Conservation (phyloP, 2,113 vertebrate species). For the Peromyscus polionotus region DNA sequence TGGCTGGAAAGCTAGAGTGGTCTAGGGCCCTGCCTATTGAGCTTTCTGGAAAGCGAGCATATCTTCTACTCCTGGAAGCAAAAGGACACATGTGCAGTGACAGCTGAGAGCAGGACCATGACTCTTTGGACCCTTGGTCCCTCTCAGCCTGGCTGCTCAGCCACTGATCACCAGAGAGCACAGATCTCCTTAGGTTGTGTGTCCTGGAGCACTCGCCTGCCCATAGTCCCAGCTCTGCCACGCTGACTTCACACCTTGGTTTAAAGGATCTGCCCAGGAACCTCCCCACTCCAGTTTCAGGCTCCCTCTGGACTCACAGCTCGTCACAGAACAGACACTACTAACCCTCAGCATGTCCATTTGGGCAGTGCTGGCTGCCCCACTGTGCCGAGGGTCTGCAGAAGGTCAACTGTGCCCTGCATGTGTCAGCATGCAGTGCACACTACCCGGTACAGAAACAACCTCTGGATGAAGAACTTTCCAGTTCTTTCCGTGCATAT, state of each 20-base stretch:
- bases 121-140: rapidly evolving
- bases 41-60: neutral
- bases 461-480: neutral
- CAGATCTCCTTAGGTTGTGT: neutral
- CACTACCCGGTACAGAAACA: neutral
- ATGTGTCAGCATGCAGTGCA: neutral
- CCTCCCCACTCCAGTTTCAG: neutral
- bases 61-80: neutral
- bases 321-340: neutral
- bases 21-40: neutral
- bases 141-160: neutral
- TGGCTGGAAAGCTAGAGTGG: neutral
- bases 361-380: neutral
- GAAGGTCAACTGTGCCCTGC: too few species aligned
- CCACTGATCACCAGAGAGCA: rapidly evolving
- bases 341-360: neutral
- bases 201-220: neutral
- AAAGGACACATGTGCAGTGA: neutral
- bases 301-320: neutral
- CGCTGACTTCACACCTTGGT: neutral
- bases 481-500: neutral
- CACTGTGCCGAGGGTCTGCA: neutral
- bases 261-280: neutral
- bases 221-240: neutral
- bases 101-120: neutral